A percentile compares a stretch with the other conserved stretches of the same genome.
Conservation (phyloP, 2,888 invertebrate species). For the Scelioninae gen. 2 region DNA sequence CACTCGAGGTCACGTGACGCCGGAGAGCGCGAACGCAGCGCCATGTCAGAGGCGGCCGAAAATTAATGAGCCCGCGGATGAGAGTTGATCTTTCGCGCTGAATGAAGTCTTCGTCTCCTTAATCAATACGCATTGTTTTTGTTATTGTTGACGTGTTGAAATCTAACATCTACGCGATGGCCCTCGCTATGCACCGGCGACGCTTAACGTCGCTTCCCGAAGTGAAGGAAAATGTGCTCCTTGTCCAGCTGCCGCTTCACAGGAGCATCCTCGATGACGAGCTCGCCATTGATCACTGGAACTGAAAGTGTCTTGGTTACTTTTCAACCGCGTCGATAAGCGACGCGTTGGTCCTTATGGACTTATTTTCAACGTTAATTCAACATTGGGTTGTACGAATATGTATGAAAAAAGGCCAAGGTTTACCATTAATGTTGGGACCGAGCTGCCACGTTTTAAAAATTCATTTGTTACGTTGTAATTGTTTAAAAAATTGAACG, state of each 20-base stretch:
- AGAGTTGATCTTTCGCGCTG: conserved; percentile 18
- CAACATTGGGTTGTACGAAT: no score
- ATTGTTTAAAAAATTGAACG: no score
- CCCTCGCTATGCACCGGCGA: conserved; percentile 30
- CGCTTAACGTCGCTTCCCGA: conserved; percentile 86
- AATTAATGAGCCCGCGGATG: conserved; percentile 4
- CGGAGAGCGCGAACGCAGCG: no score
- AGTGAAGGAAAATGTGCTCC: conserved; percentile 92
- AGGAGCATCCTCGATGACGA: conserved; percentile 79
- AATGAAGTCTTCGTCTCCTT: conserved; percentile 48
- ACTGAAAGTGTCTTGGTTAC: conserved; percentile 63
- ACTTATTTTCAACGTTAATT: no score
- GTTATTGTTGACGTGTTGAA: conserved; percentile 20
- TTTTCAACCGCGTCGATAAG: no score
- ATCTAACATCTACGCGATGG: conserved; percentile 51
- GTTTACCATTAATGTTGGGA: no score
- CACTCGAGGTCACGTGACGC: no score
- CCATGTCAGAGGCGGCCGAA: no score
- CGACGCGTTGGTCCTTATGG: no score
- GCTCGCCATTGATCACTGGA: conserved; percentile 71
- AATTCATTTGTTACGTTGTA: no score
- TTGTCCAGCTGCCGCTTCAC: conserved; percentile 89
- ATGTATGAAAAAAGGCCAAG: no score
- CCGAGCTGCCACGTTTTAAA: no score
- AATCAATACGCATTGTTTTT: conserved; percentile 45